A percentile compares a stretch with the other conserved stretches of the same genome.
Conservation (phyloP, 2,113 vertebrate genomes). For the Callipepla californica region DNA sequence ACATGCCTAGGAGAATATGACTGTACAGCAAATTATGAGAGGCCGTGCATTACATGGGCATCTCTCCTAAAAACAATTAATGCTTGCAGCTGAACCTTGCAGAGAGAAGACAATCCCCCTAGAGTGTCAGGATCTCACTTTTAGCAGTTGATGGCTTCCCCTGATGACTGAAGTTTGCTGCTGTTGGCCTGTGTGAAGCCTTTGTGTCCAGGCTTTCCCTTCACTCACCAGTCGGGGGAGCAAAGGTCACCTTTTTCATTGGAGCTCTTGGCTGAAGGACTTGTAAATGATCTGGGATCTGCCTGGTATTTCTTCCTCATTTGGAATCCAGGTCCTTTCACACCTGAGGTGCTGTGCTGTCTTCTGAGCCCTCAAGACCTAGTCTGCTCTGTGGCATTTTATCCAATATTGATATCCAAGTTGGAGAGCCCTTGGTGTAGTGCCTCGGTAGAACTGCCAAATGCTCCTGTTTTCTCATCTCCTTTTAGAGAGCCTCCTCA, state of each 20-base stretch:
- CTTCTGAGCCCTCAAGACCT: neutral
- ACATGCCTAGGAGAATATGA: neutral
- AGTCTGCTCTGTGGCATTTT: neutral
- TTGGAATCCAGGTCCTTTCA: neutral
- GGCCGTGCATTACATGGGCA: neutral
- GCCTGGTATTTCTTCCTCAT: neutral
- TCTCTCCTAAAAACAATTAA: neutral
- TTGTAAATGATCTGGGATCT: neutral
- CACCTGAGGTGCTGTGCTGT: neutral
- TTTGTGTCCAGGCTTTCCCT: rapidly evolving
- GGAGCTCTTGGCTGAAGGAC: neutral
- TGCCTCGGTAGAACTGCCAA: neutral
- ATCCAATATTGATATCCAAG: too few species aligned
- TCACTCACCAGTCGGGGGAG: neutral
- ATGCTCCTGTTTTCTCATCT: neutral
- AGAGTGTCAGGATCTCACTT: neutral
- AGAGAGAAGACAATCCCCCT: neutral
- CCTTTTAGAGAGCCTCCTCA: neutral
- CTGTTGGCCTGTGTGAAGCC: neutral
- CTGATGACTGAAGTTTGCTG: neutral
- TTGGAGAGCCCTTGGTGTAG: neutral
- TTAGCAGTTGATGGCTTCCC: neutral
- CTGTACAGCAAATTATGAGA: neutral
- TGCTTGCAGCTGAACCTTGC: neutral
- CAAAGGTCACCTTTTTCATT: neutral